Base-by-base conservation (phyloP, 1,140 invertebrate genomes). In the Halesus radiatus region DNA sequence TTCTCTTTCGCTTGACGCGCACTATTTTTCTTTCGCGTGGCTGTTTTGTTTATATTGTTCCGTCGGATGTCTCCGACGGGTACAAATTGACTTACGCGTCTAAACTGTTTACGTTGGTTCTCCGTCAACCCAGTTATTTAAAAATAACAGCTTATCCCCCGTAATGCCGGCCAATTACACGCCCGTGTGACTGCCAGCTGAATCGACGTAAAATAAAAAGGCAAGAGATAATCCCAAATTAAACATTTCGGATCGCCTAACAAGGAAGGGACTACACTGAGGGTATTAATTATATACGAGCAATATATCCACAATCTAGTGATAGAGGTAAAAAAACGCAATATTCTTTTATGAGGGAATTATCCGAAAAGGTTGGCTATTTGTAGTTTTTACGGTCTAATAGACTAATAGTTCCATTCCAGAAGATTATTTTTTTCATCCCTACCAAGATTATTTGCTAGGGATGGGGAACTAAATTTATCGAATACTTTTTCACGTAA, bases 91-190 rank as follows among this genome's bases (percentile, higher is more conserved):
- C 68, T 72, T 72, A 72, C 45, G 45, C 68, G 20, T 72, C 68
- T 72, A 72, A 72, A 72, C 45, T 72, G 45, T 72, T 72, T 72
- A 53, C 37, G 45, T 54, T 53, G 50, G 68, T 72, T 72, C 22
- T 16, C 45, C 45, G 68, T 72, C 68, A 72, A 72, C 50, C 68
- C 52, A 72, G 68, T 72, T 72, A 72, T 72, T 72, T 72, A 53
- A 72, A 72, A 72, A 72, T 72, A 72, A 72, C 68, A 72, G 68
- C 68, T 72, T 72, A 72, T 45, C 68, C 68, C 54, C 18, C 68
- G 10, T 72, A 72, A 72, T 72, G 45, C 50, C 50, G 53, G 50
- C 68, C 68, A 72, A 72, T 72, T 72, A 72, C 68, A 72, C 68
- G 68, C 68, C 52, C 62, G 54, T 26, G 62, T 37, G 64, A 50